phyloP scores from a whole-genome alignment of 2,888 invertebrate species.

The Callyntrura guangdongensis region DNA sequence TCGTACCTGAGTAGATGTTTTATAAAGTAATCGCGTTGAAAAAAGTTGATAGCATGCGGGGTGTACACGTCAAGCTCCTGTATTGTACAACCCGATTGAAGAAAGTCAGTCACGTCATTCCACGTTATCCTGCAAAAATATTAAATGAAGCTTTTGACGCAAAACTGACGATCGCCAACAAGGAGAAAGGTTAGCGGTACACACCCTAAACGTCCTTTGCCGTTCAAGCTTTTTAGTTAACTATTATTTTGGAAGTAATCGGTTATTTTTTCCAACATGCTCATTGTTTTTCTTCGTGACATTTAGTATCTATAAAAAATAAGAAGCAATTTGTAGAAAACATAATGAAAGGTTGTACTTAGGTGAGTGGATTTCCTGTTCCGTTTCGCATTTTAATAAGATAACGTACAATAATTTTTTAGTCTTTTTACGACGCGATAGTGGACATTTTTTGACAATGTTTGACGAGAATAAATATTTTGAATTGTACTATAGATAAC shows the following conservation, averaged over 20 bases:
- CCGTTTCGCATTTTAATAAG: no score
- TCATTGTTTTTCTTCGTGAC: background rate
- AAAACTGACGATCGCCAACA: background rate
- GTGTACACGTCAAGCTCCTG: background rate
- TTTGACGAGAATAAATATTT: background rate
- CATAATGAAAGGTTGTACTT: background rate
- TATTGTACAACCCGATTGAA: background rate
- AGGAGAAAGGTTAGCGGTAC: slow-evolving; percentile 33
- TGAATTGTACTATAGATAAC: background rate
- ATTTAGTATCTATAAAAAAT: background rate
- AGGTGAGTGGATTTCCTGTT: background rate
- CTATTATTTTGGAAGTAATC: background rate
- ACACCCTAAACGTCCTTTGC: slow-evolving; percentile 5
- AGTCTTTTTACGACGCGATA: background rate
- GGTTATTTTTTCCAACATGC: background rate
- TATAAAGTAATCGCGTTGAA: background rate
- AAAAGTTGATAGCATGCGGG: background rate
- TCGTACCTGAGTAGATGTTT: background rate
- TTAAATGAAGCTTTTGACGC: background rate
- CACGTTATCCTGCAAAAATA: background rate
- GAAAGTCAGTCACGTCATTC: slow-evolving; percentile 15
- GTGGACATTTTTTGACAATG: background rate
- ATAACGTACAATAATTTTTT: background rate
- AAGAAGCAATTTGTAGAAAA: background rate
- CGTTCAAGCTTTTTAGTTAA: background rate